A percentile compares a stretch with the other conserved stretches of the same genome.
phyloP scores from a whole-genome alignment of 2,888 invertebrate genomes.

The Neoitamus cyanurus region DNA sequence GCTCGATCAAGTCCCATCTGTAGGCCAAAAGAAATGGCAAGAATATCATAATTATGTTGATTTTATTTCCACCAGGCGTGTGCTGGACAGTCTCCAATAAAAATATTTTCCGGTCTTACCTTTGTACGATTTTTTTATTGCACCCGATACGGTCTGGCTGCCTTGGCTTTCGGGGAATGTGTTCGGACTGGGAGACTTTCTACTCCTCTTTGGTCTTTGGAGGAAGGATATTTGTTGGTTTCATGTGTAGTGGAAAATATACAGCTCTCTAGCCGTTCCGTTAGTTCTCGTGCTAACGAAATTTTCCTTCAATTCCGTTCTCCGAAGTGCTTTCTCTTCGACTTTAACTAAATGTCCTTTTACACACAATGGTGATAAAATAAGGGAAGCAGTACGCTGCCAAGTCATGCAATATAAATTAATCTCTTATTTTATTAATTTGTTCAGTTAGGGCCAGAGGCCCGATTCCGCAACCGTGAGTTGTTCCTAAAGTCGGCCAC shows the following conservation, averaged over 20 bases:
- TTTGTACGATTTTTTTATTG: constrained; percentile 15
- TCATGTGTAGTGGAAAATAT: not conserved
- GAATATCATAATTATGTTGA: constrained; percentile 33
- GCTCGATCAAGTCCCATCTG: constrained; percentile 21
- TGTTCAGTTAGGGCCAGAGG: too few relatives aligned
- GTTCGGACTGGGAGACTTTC: not conserved
- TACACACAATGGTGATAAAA: not conserved
- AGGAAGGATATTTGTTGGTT: not conserved
- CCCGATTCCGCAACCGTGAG: too few relatives aligned
- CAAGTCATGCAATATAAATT: not conserved
- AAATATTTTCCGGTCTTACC: constrained; percentile 25
- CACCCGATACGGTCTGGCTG: not conserved
- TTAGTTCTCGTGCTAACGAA: not conserved
- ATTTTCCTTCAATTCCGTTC: not conserved
- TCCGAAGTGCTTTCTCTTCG: not conserved
- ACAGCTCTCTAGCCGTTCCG: not conserved
- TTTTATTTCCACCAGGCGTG: constrained; percentile 16
- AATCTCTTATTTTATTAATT: not conserved
- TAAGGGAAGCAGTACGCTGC: not conserved
- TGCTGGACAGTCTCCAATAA: constrained; percentile 1
- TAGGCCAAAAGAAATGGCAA: not conserved
- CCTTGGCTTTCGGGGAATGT: not conserved
- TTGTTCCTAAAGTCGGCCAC: too few relatives aligned
- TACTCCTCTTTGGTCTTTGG: not conserved
- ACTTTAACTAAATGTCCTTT: not conserved